Evolutionary conservation across 2,797 vertebrate species (phyloP), one percentile per base, ranked within the genome.

Genomic region (Antennarius maculatus): DNA sequence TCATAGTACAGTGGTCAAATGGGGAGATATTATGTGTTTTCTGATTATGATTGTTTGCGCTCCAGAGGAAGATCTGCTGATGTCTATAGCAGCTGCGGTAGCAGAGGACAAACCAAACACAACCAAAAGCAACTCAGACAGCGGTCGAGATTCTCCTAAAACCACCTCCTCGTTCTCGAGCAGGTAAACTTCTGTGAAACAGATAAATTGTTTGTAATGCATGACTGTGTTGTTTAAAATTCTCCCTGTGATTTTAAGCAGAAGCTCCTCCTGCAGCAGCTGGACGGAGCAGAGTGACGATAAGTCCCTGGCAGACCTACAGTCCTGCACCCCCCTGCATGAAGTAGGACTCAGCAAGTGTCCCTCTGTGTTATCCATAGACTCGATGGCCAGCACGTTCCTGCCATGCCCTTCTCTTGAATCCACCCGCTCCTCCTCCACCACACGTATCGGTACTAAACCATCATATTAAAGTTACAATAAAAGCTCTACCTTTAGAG

Each of bases 371-470:
- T 53, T 86, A 7, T 94, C 93, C 1, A 55, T 89, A 12, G 80
- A 86, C 56, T 93, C 91, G 0, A 81, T 91, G 65, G 90, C 88
- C 62, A 94, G 93, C 80, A 93, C 92, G 54, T 88, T 90, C 67
- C 85, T 93, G 55, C 90, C 93, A 0, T 92, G 90, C 71, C 88
- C 89, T 28, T 86, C 84, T 34, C 85, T 81, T 1, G 90, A 89
- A 71, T 89, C 84, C 37, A 77, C 54, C 6, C 76, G 74, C 61
- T 89, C 86, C 27, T 61, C 81, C 37, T 94, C 93, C 59, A 77
- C 86, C 56, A 95, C 94, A n/a, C 92, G 92, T 46, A 93, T 95
- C 54, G 94, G 94, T 94, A 81, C 72, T 15, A 15, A 13, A 39
- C 37, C 37, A 0, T 8, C 37, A 39, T 39, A 39, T 39, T 39